Conservation (phyloP, 2,797 vertebrate genomes). For the Antennarius maculatus region DNA sequence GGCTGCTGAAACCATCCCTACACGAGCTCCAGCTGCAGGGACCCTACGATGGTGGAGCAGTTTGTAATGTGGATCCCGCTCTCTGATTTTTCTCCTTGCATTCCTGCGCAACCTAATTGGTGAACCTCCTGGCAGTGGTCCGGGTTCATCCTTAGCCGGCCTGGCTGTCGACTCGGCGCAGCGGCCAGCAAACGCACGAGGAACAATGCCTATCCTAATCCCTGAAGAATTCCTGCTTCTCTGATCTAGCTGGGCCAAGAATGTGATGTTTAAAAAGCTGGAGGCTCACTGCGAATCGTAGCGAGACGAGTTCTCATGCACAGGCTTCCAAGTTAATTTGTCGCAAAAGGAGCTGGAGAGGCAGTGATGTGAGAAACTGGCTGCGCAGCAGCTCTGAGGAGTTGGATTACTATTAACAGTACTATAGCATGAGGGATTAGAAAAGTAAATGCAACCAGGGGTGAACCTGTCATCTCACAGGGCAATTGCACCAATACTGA, state of each 20-base stretch:
- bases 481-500: slow-evolving; percentile 23
- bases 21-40: slow-evolving; percentile 15
- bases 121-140: slow-evolving; percentile 59
- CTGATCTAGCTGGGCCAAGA: slow-evolving; percentile 74
- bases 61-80: slow-evolving; percentile 42
- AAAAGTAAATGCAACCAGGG: slow-evolving; percentile 36
- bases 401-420: slow-evolving; percentile 54
- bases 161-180: slow-evolving; percentile 66
- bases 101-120: slow-evolving; percentile 77
- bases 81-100: slow-evolving; percentile 57
- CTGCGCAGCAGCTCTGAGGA: slow-evolving; percentile 34
- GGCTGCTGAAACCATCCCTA: not conserved
- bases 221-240: slow-evolving; percentile 79
- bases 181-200: slow-evolving; percentile 63
- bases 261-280: slow-evolving; percentile 72
- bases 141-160: slow-evolving; percentile 52
- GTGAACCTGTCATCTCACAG: slow-evolving; percentile 40
- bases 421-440: slow-evolving; percentile 34
- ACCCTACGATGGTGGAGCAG: slow-evolving; percentile 32
- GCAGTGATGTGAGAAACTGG: slow-evolving; percentile 63
- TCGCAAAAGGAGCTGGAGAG: slow-evolving; percentile 50
- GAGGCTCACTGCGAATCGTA: slow-evolving; percentile 68
- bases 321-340: slow-evolving; percentile 63
- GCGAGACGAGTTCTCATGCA: slow-evolving; percentile 66
- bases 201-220: slow-evolving; percentile 82